phyloP scores from a whole-genome alignment of 2,113 vertebrate species.

The Manacus vitellinus region DNA sequence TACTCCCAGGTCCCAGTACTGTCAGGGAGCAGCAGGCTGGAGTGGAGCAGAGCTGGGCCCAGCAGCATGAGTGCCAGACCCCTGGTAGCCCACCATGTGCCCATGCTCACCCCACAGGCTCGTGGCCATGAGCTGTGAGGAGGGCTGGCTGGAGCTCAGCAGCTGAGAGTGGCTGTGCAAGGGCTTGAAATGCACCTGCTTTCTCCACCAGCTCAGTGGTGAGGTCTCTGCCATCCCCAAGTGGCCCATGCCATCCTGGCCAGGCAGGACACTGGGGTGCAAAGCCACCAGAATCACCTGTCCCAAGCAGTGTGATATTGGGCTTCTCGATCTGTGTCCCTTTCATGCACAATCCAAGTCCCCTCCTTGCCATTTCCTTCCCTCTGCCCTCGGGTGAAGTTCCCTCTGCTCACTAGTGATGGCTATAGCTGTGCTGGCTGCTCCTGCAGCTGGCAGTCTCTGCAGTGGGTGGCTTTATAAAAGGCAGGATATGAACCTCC shows the following conservation, averaged over 20 bases:
- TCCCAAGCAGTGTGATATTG: not conserved
- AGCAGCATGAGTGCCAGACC: not conserved
- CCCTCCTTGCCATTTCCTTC: not conserved
- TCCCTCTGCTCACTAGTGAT: rapidly evolving
- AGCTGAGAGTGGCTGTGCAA: not conserved
- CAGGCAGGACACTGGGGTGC: not conserved
- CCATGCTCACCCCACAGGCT: not conserved
- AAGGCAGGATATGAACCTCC: not conserved
- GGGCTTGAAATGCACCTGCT: not conserved
- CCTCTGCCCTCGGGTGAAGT: not conserved
- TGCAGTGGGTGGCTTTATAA: not conserved
- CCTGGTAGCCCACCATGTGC: not conserved
- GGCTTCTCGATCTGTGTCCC: not conserved
- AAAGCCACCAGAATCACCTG: not conserved
- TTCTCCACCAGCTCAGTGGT: not conserved
- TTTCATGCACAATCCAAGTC: not conserved
- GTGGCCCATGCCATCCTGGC: not conserved
- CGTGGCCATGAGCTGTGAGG: rapidly evolving
- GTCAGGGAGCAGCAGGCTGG: not conserved
- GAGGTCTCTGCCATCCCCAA: not conserved
- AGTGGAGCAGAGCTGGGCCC: not conserved
- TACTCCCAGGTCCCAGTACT: not conserved
- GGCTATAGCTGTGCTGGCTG: not conserved
- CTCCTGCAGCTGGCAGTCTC: not conserved
- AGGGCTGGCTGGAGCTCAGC: not conserved